Base-by-base conservation (phyloP, 2,888 invertebrate species). In the Harpagoxenus sublaevis region DNA sequence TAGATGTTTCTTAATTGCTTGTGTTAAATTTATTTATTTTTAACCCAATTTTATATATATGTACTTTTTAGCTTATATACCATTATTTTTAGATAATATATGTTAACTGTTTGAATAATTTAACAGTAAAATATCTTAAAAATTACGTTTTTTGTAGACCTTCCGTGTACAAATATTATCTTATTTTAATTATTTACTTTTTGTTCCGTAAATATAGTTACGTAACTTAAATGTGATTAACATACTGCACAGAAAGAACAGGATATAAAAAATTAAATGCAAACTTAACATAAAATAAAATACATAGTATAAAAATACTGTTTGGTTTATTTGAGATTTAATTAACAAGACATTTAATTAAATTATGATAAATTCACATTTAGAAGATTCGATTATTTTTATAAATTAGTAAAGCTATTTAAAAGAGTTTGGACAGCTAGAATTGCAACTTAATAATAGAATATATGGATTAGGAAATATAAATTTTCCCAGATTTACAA, bases 111-210 rank as follows among this genome's bases (percentile, higher is more conserved):
- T 28, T 57, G 4, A 57, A 57, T 57, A 28, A 28, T 12, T 57
- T 28, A 57, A n/a, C 3, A 57, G 5, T 5, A 23, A 2, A 55
- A 23, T 55, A 28, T 28, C 28, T 28, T 12, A 55, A 23, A 55
- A 10, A 23, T 10, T 23, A 55, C 9, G 18, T 55, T 1, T 45
- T 45, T 45, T 45, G 12, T 45, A 9, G n/a, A 45, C 9, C 10
- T 45, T n/a, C 8, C 23, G 53, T 23, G 1, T 55, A 55, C 9
- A 55, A 55, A 9, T 55, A 23, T 55, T 53, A n/a, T 8, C 8
- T 53, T 53, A 53, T n/a, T 53, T 53, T 53, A n/a, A 23, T 53
- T 55, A 55, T n/a, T 55, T 55, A 53, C n/a, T n/a, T 55, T 55
- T 55, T 55, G 23, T 55, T 23, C 1, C 1, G 3, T 23, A 23